Evolutionary conservation across 64 coral and sea anemone species (phyloP).

Genomic region (Stichodactyla mertensii): DNA sequence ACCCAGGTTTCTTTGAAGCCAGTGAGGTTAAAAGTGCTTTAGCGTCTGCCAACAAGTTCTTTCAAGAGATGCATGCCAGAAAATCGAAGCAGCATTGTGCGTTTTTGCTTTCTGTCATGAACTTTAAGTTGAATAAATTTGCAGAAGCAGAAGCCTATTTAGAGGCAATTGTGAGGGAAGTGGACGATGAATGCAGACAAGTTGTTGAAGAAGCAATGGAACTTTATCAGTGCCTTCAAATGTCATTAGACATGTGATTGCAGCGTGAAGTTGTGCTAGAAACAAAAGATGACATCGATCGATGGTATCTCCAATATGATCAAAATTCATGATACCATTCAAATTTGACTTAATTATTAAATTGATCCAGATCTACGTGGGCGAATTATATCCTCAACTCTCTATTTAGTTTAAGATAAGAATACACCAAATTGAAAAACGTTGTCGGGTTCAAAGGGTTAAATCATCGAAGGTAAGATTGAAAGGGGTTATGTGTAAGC

Average conservation of each 20-base stretch:
- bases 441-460: too few species aligned
- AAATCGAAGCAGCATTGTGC: background rate
- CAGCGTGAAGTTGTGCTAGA: background rate
- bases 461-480: too few species aligned
- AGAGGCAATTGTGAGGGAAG: background rate
- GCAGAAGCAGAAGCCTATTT: background rate
- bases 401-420: too few species aligned
- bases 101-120: background rate
- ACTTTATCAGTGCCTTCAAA: constrained; percentile 1
- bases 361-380: too few species aligned
- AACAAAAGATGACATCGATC: background rate
- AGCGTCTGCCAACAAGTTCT: background rate
- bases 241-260: background rate
- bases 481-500: too few species aligned
- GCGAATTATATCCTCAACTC: too few species aligned
- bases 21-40: constrained; percentile 13
- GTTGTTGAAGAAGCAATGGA: background rate
- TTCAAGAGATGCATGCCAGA: background rate
- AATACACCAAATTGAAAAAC: too few species aligned
- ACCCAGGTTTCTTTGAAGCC: constrained; percentile 7
- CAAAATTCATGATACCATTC: too few species aligned
- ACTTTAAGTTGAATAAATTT: constrained; percentile 3
- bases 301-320: too few species aligned
- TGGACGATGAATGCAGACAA: background rate
- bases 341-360: too few species aligned